Evolutionary conservation across 2,888 invertebrate genomes (phyloP), one percentile per base, ranked within the genome.

Genomic region (Aleiodes leptofemur): DNA sequence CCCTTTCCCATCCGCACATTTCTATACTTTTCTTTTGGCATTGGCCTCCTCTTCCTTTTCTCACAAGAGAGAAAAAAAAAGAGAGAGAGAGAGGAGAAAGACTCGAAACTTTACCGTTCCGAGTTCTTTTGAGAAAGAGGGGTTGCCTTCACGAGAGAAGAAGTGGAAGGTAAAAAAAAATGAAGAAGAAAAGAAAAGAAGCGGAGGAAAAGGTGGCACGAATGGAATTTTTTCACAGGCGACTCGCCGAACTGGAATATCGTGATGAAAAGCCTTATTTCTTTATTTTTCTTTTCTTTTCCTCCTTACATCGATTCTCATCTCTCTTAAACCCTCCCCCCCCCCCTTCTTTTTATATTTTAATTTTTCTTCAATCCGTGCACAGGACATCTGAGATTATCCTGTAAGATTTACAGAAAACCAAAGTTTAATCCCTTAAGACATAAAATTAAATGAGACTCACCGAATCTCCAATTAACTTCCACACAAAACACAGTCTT

Each of bases 141-240:
- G 64, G 55, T 51, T 34, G n/a, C 29, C 31, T 50, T 43, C 55
- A 31, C 61, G 53, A 51, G 31, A 50, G 29, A 64, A 48, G 48
- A 61, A 59, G 50, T 59, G 23, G 34, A 29, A 38, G 13, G 13
- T 13, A 56, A 61, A 66, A 51, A 55, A 74, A 48, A 50, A 23
- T 43, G 4, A 61, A 59, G 59, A 64, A 31, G 34, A 53, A 51
- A 23, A 2, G 68, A 66, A 61, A 50, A 51, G 55, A 51, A 61
- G 34, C 16, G 43, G 31, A 61, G 59, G 34, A 16, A 59, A 72
- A 53, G 69, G 72, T 72, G 72, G 72, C 43, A 72, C 75, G 72
- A 75, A 72, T 66, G 75, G 68, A 75, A 75, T 75, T 75, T 75
- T 75, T 75, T 75, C 75, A 75, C 75, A 75, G 75, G 59, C 72